Conservation (phyloP, 2,113 vertebrate genomes). For the Mustelus asterias region DNA sequence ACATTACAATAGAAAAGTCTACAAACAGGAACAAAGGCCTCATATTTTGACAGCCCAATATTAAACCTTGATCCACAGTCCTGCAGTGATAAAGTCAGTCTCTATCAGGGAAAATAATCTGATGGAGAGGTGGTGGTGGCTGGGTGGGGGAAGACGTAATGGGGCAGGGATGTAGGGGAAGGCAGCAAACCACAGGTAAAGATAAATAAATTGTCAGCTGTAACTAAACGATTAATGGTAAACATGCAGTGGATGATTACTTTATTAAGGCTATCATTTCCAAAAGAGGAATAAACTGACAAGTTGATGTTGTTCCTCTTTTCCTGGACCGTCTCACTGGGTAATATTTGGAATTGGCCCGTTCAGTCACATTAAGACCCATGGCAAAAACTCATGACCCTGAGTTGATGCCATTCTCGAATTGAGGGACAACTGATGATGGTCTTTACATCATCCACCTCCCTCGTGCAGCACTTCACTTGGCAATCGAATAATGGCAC, state of each 20-base stretch:
- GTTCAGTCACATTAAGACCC: not conserved
- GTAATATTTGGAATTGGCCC: not conserved
- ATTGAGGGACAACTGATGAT: not conserved
- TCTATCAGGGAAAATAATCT: not conserved
- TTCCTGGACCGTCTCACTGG: not conserved
- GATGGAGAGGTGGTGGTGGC: not conserved
- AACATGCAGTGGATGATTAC: not conserved
- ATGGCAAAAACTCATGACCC: too few species aligned
- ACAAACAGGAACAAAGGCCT: not conserved
- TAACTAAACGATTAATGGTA: not conserved
- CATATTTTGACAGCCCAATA: not conserved
- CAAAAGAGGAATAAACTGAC: not conserved
- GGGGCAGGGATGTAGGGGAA: too few species aligned
- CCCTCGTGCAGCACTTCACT: not conserved
- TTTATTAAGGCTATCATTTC: not conserved
- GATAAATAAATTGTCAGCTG: not conserved
- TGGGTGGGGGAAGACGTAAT: not conserved
- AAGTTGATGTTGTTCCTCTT: not conserved
- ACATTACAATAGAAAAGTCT: not conserved
- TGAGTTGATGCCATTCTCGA: too few species aligned
- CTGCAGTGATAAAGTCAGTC: not conserved
- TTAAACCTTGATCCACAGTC: not conserved
- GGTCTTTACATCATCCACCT: not conserved
- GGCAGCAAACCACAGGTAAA: not conserved
- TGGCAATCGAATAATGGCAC: not conserved